These are phyloP conservation scores for Neoascia interrupta DNA, from an alignment of 2,888 invertebrate species.

Conservation along the genomic window DNA sequence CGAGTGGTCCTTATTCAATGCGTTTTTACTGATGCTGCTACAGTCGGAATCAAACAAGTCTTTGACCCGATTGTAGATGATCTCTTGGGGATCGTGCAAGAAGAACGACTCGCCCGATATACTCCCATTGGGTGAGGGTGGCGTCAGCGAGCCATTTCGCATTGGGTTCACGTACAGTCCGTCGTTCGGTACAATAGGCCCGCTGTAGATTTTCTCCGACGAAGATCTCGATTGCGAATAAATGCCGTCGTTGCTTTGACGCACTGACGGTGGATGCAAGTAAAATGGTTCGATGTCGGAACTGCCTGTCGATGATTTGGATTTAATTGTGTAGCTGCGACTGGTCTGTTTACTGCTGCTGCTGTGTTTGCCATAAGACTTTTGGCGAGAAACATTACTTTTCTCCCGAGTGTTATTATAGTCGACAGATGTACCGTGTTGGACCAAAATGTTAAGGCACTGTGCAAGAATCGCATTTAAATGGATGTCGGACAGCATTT, in stretches of 20 bases:
- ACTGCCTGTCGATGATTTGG: constrained; percentile 79
- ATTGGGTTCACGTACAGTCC: constrained; percentile 93
- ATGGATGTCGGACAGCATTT: not conserved
- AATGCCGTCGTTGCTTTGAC: constrained; percentile 77
- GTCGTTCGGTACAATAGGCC: constrained; percentile 80
- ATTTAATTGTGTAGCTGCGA: constrained; percentile 79
- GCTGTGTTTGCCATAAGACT: constrained; percentile 71
- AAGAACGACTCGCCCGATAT: constrained; percentile 87
- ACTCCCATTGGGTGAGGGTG: constrained; percentile 82
- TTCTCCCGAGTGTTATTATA: constrained; percentile 80
- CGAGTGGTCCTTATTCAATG: constrained; percentile 71
- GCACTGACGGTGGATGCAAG: constrained; percentile 85
- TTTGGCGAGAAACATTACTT: constrained; percentile 72
- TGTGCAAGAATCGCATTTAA: constrained; percentile 76
- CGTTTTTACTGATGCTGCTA: constrained; percentile 75
- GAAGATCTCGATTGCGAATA: constrained; percentile 76
- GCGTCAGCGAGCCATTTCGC: constrained; percentile 81
- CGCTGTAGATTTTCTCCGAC: constrained; percentile 77
- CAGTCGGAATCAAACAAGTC: constrained; percentile 87
- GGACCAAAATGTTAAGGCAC: constrained; percentile 90
- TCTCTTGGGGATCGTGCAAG: constrained; percentile 89
- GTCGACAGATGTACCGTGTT: constrained; percentile 87
- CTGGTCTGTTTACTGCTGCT: constrained; percentile 77
- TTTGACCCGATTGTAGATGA: constrained; percentile 90
- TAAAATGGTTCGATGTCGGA: constrained; percentile 85